Conservation (phyloP, 2,797 vertebrate species). For the Myoxocephalus aenaeus region DNA sequence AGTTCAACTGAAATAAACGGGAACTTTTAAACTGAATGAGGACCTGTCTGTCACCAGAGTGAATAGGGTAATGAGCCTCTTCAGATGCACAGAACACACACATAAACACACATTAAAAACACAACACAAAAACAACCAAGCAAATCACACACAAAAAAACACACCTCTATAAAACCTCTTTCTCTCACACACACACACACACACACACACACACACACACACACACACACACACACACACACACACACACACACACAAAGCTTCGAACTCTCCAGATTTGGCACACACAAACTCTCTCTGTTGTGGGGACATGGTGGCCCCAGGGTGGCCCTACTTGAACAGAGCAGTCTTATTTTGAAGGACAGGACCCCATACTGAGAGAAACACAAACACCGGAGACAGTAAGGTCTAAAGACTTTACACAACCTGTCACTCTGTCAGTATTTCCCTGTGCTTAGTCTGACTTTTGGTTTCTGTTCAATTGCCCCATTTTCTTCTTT, state of each 20-base stretch:
- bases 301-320: constrained; percentile 66
- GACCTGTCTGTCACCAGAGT: constrained; percentile 70
- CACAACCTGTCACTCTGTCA: constrained; percentile 65
- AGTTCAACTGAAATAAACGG: constrained; percentile 71
- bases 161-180: too few species aligned
- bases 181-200: too few species aligned
- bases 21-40: constrained; percentile 75
- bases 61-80: constrained; percentile 73
- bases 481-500: constrained; percentile 27
- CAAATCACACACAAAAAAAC: background rate
- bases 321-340: constrained; percentile 65
- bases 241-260: constrained; percentile 10
- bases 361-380: constrained; percentile 76
- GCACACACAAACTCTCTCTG: constrained; percentile 51
- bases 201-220: too few species aligned
- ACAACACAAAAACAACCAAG: constrained; percentile 37
- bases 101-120: constrained; percentile 3
- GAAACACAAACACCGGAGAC: constrained; percentile 75
- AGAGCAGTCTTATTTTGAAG: constrained; percentile 71
- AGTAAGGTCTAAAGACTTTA: constrained; percentile 66
- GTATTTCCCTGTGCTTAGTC: constrained; percentile 43
- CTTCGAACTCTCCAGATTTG: constrained; percentile 50
- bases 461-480: constrained; percentile 52
- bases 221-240: too few species aligned
- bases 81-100: constrained; percentile 56